A percentile compares a stretch with the other conserved stretches of the same genome.
Conservation (phyloP, 2,113 vertebrate species). For the Okapia johnstoni region DNA sequence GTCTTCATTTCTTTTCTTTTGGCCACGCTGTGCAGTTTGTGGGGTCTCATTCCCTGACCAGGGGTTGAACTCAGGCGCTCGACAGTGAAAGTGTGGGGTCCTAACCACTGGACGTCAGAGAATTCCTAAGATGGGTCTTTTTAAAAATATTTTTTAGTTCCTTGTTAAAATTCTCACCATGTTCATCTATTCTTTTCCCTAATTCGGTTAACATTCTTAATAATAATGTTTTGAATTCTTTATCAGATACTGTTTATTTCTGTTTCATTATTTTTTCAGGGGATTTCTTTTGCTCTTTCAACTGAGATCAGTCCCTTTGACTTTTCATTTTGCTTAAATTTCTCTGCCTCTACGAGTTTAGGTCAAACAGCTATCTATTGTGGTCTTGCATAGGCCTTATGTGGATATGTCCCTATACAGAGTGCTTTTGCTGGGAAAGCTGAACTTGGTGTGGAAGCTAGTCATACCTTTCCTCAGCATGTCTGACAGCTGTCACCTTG, state of each 20-base stretch:
- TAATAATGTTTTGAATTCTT: background rate
- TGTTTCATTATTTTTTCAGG: background rate
- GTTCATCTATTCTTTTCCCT: background rate
- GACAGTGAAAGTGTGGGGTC: background rate
- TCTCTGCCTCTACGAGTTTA: background rate
- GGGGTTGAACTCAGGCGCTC: background rate
- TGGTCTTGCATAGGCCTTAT: background rate
- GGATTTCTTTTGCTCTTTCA: background rate
- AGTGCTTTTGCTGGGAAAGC: background rate
- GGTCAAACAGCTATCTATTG: background rate
- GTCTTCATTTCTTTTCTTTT: background rate
- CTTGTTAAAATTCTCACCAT: background rate
- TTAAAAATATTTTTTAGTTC: background rate
- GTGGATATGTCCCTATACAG: background rate
- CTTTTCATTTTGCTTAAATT: background rate
- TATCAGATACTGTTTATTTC: background rate
- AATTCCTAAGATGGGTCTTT: background rate
- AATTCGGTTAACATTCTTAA: background rate
- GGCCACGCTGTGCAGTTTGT: background rate
- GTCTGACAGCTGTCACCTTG: background rate
- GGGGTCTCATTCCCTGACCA: background rate
- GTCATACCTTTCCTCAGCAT: background rate
- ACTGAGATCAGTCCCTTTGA: background rate
- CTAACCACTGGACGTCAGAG: background rate
- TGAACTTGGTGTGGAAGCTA: background rate